Base-by-base conservation (phyloP, 37 sponge, comb jelly and placozoan genomes). In the Dysidea cf. avara region DNA sequence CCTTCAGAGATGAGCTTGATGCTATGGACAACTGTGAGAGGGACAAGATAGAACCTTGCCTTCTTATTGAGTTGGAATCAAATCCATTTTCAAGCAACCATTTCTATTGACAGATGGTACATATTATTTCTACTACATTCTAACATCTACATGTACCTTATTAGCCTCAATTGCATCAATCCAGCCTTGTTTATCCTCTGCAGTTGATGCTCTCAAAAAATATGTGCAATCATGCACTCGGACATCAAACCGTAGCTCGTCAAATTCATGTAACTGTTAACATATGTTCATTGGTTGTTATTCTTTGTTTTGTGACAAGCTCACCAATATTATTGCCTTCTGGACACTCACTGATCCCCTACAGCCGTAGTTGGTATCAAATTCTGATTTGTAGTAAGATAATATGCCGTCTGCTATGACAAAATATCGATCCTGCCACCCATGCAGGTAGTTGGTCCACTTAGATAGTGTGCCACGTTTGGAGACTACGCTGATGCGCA, bases 361-460 rank as follows among this genome's bases (percentile, higher is more conserved):
- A 67, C 96, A 95, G 31, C 96, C 96, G 50, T 46, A 83, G 34
- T 74, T 82, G 26, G 82, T 79, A 72, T 95, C 96, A 3, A 53
- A n/a, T 62, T 91, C 93, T 0, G 93, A 88, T 61, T 88, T 92
- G 78, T 79, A 95, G 67, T 95, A 95, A 12, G 89, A 76, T 48
- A 95, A 47, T 9, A 85, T 76, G 20, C 96, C 96, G 7, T 84
- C 80, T 9, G 50, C 68, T 1, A 95, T 68, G 4, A 92, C 74
- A 32, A 95, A 68, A 59, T 80, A 92, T 9, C 96, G 88, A 25
- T 91, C 89, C 77, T 95, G 96, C 96, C 96, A 95, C 0, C 96
- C 96, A 46, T 87, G 88, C 9, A 95, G 68, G 80, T 90, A 95
- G 76, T 95, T 95, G 37, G 96, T 95, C 96, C 96, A 95, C 53